Conservation (phyloP, 2,888 invertebrate species). For the Amaurobius ferox region DNA sequence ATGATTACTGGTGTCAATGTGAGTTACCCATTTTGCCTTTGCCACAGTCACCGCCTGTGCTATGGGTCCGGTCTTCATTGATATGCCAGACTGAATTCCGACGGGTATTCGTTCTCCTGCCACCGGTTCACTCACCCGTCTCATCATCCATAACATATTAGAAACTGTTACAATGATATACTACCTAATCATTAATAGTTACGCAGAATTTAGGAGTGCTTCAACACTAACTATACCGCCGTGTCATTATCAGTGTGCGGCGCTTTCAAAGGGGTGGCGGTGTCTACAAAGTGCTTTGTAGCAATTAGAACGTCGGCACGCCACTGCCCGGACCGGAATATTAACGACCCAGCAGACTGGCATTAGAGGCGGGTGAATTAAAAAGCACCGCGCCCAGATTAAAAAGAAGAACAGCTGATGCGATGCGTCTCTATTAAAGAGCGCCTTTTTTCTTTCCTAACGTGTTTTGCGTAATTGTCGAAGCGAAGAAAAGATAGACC, state of each 20-base stretch:
- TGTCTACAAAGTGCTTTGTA: conserved; percentile 30
- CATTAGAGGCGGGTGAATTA: conserved; percentile 39
- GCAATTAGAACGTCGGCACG: conserved; percentile 54
- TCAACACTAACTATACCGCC: neutral
- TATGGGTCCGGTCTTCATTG: too few relatives aligned
- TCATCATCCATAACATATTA: neutral
- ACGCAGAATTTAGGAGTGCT: neutral
- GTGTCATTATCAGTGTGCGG: conserved; percentile 14
- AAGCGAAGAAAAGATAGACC: conserved; percentile 37
- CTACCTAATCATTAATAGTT: neutral
- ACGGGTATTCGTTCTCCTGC: too few relatives aligned
- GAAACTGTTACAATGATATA: neutral
- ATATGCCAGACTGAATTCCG: too few relatives aligned
- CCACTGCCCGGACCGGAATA: conserved; percentile 25
- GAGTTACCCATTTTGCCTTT: too few relatives aligned
- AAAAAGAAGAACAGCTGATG: conserved; percentile 36
- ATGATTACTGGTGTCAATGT: too few relatives aligned
- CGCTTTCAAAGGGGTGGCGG: conserved; percentile 46
- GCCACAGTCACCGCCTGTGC: too few relatives aligned
- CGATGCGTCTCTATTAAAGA: conserved; percentile 58
- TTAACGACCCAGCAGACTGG: conserved; percentile 43
- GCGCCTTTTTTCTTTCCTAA: conserved; percentile 31
- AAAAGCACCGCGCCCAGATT: conserved; percentile 48
- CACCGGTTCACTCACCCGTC: neutral
- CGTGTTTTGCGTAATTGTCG: conserved; percentile 45